Evolutionary conservation across 1,140 invertebrate genomes (phyloP), one percentile per base, ranked within the genome.

Genomic region (Penaeus indicus): DNA sequence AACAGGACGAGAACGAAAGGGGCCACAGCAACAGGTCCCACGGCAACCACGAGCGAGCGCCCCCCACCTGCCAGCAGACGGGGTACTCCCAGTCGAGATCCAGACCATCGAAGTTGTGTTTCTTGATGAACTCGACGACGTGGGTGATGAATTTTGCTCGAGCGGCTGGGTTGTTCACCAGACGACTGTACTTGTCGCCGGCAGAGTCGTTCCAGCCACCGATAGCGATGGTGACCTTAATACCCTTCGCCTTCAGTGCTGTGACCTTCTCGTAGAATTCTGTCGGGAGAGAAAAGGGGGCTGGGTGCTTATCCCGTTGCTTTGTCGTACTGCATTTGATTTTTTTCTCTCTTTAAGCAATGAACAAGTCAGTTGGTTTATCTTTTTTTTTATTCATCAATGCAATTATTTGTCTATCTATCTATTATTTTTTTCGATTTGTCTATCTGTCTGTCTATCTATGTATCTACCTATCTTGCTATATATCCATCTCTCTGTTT

Each of bases 51-150:
- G 3, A 67, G 64, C 82, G 38, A 25, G 19, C 25, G 0, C 42
- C 32, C 90, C 91, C 89, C 91, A 96, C 96, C 93, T 97, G 97
- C 97, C 97, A 97, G 92, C 97, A 98, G 89, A 96, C 96, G 1
- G 97, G 97, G 93, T 97, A 98, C 92, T 97, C 97, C 97, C 97
- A 98, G 92, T 98, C 97, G 42, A 98, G 92, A 92, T 98, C 97
- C 0, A 98, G 93, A 16, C 97, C 97, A 92, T 97, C 96, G 91
- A 97, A 97, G n/a, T 95, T 95, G 91, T 97, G 95, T 92, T 97
- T 96, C 80, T 96, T 94, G 25, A 98, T 93, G 91, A 97, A 97
- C 86, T 95, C 93, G 0, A 97, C 87, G 0, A 95, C 95, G 90
- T 97, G 96, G 0, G 94, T 93, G 0, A 97, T 95, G 91, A 98